A percentile compares a stretch with the other conserved stretches of the same genome.
phyloP scores from a whole-genome alignment of 2,113 vertebrate species.

The Austrofundulus limnaeus region DNA sequence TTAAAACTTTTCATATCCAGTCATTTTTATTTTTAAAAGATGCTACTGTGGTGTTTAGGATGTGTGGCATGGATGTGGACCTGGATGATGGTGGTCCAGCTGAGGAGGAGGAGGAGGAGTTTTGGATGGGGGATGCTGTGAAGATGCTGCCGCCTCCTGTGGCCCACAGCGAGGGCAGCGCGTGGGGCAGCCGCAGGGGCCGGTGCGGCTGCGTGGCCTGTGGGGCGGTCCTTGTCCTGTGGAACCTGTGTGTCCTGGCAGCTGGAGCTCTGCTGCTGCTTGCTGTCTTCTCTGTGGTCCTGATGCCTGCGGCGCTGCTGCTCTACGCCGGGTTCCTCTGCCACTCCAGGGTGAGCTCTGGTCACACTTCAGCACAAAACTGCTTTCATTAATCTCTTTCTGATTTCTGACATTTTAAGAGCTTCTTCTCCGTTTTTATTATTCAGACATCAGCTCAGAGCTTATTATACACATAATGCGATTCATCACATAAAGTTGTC shows the following conservation, averaged over 20 bases:
- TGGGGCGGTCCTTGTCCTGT: constrained; percentile 78
- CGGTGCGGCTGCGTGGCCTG: constrained; percentile 83
- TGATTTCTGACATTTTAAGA: too few relatives aligned
- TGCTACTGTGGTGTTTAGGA: constrained; percentile 47
- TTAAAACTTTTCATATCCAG: not conserved
- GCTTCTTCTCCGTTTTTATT: too few relatives aligned
- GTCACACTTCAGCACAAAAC: not conserved
- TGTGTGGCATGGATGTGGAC: constrained; percentile 78
- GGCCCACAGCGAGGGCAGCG: constrained; percentile 67
- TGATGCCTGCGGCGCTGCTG: constrained; percentile 84
- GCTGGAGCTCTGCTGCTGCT: constrained; percentile 77
- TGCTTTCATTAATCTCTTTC: too few relatives aligned
- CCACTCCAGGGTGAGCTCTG: constrained; percentile 84
- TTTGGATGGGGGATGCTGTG: constrained; percentile 70
- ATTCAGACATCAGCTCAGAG: too few relatives aligned
- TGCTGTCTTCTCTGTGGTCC: constrained; percentile 76
- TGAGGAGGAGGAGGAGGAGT: constrained; percentile 76
- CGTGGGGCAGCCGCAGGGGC: constrained; percentile 78
- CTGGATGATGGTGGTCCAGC: constrained; percentile 66
- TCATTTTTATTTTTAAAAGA: not conserved
- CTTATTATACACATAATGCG: too few relatives aligned
- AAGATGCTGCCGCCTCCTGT: constrained; percentile 79
- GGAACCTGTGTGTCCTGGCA: constrained; percentile 79
- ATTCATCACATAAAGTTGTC: too few relatives aligned
- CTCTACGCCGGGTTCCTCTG: constrained; percentile 87